Evolutionary conservation across 1,140 invertebrate genomes (phyloP).

Genomic region (Euura lappo): DNA sequence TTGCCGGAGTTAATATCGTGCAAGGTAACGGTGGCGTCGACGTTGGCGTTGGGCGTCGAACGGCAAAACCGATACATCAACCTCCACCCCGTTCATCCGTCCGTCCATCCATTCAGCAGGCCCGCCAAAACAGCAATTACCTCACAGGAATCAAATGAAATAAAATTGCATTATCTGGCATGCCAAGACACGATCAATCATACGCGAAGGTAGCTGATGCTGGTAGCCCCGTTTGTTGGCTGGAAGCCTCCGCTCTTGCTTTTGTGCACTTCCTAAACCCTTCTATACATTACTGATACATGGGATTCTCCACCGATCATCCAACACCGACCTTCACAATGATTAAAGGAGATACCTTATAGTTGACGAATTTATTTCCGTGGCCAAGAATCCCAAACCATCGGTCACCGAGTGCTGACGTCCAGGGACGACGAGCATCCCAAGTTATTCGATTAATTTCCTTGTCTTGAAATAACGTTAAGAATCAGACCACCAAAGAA

Average conservation of each 20-base stretch:
- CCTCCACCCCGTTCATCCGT: slow-evolving; percentile 30
- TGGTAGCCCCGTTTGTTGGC: not conserved
- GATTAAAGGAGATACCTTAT: not conserved
- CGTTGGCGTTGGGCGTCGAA: slow-evolving; percentile 9
- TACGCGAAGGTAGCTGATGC: slow-evolving; percentile 30
- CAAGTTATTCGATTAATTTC: not conserved
- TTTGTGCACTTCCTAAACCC: not conserved
- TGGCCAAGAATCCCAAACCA: not conserved
- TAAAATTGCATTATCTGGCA: slow-evolving; percentile 62
- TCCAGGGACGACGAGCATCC: not conserved
- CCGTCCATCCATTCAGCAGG: slow-evolving; percentile 37
- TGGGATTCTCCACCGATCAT: not conserved
- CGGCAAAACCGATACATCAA: slow-evolving; percentile 55
- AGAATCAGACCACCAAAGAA: not conserved
- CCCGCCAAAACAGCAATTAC: slow-evolving; percentile 61
- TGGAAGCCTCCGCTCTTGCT: not conserved
- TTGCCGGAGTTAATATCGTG: slow-evolving; percentile 18
- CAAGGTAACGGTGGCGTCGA: no score
- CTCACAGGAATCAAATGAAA: slow-evolving; percentile 59
- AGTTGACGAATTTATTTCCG: not conserved
- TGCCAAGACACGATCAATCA: slow-evolving; percentile 59
- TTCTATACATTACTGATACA: not conserved
- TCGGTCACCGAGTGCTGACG: not conserved
- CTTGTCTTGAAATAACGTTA: not conserved
- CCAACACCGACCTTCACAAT: not conserved